A percentile compares a stretch with the other conserved stretches of the same genome.
Conservation (phyloP, 2,797 vertebrate species). For the Champsocephalus esox region DNA sequence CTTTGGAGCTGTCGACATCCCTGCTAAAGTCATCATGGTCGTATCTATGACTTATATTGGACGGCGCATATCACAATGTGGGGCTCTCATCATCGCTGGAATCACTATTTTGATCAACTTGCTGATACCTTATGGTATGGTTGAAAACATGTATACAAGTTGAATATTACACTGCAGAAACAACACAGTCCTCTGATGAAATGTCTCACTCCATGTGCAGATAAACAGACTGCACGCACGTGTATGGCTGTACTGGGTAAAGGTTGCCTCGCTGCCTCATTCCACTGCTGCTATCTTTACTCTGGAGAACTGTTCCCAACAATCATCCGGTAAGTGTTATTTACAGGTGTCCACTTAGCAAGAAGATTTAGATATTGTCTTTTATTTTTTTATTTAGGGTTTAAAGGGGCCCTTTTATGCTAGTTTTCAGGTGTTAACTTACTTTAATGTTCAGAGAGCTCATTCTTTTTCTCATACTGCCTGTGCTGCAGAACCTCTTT, state of each 20-base stretch:
- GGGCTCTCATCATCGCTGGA: constrained; percentile 85
- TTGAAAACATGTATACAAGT: not conserved
- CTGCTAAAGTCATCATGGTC: constrained; percentile 90
- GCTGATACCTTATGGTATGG: constrained; percentile 89
- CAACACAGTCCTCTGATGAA: not conserved
- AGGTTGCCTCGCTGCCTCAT: constrained; percentile 92
- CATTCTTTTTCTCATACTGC: too few species aligned
- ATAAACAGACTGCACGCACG: constrained; percentile 84
- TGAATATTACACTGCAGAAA: not conserved
- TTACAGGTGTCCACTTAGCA: too few species aligned
- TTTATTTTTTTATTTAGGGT: too few species aligned
- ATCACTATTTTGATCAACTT: constrained; percentile 87
- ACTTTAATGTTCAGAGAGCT: too few species aligned
- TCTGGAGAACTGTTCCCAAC: constrained; percentile 93
- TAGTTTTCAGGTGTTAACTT: too few species aligned
- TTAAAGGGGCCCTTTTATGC: too few species aligned
- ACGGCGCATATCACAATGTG: constrained; percentile 87
- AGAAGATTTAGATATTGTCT: too few species aligned
- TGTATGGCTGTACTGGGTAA: constrained; percentile 91
- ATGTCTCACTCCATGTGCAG: constrained; percentile 72
- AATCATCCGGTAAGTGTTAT: constrained; percentile 85
- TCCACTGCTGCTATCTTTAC: constrained; percentile 92
- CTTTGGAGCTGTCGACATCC: constrained; percentile 92
- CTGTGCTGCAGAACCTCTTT: too few species aligned
- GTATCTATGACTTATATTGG: constrained; percentile 87